Percentiles rank a stretch among this genome's conserved stretches.
phyloP scores from a whole-genome alignment of 1,140 invertebrate genomes.

The Nasonia giraulti region DNA sequence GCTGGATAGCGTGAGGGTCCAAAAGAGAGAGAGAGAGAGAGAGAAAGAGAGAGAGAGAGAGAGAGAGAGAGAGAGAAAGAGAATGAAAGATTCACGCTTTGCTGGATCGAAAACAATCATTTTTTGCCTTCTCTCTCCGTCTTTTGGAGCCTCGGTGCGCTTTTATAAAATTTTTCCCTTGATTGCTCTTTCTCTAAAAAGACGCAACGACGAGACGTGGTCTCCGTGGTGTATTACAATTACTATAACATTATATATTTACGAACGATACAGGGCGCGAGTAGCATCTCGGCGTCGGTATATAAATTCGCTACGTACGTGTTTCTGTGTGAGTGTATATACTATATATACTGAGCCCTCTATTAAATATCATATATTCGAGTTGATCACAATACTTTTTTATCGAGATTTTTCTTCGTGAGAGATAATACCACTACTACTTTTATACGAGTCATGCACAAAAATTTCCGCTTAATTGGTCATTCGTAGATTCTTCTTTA shows the following conservation, averaged over 20 bases:
- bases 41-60: neutral
- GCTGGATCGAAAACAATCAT: slow-evolving; percentile 38
- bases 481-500: neutral
- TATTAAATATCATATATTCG: slow-evolving; percentile 34
- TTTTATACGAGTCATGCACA: slow-evolving; percentile 27
- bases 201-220: no score
- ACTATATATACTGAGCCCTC: slow-evolving; percentile 3
- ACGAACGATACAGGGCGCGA: neutral
- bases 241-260: neutral
- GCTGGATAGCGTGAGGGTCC: neutral
- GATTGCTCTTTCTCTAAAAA: neutral
- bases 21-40: neutral
- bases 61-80: neutral
- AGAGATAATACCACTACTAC: slow-evolving; percentile 26
- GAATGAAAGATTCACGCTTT: slow-evolving; percentile 37
- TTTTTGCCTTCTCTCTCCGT: neutral
- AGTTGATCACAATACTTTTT: slow-evolving; percentile 51
- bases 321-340: no score
- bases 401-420: slow-evolving; percentile 45
- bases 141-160: no score
- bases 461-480: slow-evolving; percentile 22
- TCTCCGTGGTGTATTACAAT: slow-evolving; percentile 14
- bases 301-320: slow-evolving; percentile 13
- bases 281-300: neutral
- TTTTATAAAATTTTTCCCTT: no score